A percentile compares a stretch with the other conserved stretches of the same genome.
Evolutionary conservation across 2,797 vertebrate species (phyloP).

Genomic region (Huso huso): DNA sequence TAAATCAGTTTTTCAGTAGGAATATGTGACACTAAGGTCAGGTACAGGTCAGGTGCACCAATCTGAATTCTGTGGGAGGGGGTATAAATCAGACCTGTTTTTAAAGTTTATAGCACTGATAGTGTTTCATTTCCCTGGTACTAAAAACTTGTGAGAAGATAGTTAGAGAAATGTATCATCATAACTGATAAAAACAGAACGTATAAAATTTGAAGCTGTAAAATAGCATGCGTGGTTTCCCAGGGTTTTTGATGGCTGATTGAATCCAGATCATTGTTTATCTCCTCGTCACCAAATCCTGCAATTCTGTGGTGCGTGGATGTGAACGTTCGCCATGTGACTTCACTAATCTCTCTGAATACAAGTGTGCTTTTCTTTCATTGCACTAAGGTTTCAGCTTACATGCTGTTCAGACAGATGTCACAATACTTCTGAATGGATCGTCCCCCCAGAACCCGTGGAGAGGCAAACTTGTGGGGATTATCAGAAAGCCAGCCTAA

Average conservation of each 20-base stretch:
- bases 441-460: constrained; percentile 19
- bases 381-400: constrained; percentile 54
- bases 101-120: constrained; percentile 53
- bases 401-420: constrained; percentile 38
- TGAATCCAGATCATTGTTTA: constrained; percentile 56
- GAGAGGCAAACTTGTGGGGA: constrained; percentile 18
- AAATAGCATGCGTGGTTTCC: constrained; percentile 35
- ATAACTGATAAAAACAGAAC: constrained; percentile 37
- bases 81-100: constrained; percentile 10
- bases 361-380: constrained; percentile 42
- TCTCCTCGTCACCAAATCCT: too few species aligned
- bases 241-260: constrained; percentile 41
- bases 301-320: too few species aligned
- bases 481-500: too few species aligned
- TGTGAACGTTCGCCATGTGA: too few species aligned
- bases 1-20: not conserved
- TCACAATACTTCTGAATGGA: constrained; percentile 34
- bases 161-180: constrained; percentile 41
- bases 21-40: constrained; percentile 7
- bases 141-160: constrained; percentile 57
- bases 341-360: too few species aligned
- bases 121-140: constrained; percentile 52
- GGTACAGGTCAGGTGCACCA: not conserved
- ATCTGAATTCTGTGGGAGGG: too few species aligned
- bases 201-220: too few species aligned